phyloP scores from a whole-genome alignment of 2,113 vertebrate genomes.

The Istiophorus platypterus region DNA sequence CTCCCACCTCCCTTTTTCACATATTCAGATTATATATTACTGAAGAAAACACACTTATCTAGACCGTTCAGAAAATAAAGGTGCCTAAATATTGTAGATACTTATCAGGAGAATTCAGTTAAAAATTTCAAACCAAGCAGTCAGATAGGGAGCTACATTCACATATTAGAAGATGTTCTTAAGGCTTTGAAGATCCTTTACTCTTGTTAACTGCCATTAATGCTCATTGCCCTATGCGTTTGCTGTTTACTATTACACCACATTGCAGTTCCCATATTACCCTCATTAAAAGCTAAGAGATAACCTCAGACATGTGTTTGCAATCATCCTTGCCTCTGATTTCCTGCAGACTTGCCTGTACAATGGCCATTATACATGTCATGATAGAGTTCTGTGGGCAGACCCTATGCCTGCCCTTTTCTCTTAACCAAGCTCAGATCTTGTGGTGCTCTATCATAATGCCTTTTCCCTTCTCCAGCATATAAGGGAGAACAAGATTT shows the following conservation, averaged over 20 bases:
- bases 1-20: background rate
- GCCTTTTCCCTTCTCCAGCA: constrained; percentile 2
- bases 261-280: constrained; percentile 68
- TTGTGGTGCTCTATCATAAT: constrained; percentile 4
- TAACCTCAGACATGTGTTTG: constrained; percentile 75
- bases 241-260: constrained; percentile 61
- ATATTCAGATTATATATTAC: background rate
- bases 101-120: background rate
- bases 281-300: constrained; percentile 68
- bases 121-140: background rate
- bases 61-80: background rate
- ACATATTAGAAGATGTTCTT: constrained; percentile 12
- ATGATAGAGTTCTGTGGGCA: constrained; percentile 33
- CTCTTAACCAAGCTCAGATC: constrained; percentile 17
- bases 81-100: background rate
- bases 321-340: constrained; percentile 67
- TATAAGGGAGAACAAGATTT: constrained; percentile 6
- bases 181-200: constrained; percentile 9
- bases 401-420: constrained; percentile 43
- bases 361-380: constrained; percentile 58
- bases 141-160: background rate
- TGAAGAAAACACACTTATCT: background rate
- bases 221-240: constrained; percentile 40
- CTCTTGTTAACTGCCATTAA: constrained; percentile 23
- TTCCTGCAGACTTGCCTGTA: constrained; percentile 59